Evolutionary conservation across 2,113 vertebrate species (phyloP).

Genomic region (Microcebus jonahi): DNA sequence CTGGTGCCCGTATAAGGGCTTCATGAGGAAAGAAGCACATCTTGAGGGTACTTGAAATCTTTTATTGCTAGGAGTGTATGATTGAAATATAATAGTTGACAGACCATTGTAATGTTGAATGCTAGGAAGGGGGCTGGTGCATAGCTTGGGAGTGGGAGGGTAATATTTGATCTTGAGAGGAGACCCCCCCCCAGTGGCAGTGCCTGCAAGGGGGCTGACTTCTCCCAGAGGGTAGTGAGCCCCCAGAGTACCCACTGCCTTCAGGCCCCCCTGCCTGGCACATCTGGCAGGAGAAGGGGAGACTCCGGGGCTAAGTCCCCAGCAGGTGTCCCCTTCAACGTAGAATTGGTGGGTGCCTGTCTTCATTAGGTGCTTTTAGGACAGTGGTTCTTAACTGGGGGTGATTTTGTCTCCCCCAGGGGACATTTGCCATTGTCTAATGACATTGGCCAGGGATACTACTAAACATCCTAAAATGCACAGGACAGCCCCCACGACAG

Average conservation of each 20-base stretch:
- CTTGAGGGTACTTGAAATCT: neutral
- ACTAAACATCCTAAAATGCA: neutral
- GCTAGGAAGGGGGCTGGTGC: neutral
- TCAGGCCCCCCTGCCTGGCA: too few species aligned
- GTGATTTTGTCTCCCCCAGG: neutral
- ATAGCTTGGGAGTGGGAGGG: neutral
- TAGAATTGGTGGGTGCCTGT: neutral
- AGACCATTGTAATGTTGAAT: neutral
- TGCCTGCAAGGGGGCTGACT: neutral
- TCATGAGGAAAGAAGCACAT: neutral
- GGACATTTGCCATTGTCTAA: neutral
- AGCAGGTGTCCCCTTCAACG: neutral
- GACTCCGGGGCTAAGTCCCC: neutral
- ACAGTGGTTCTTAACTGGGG: neutral
- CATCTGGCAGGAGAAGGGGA: neutral
- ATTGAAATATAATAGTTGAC: neutral
- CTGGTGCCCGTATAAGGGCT: neutral
- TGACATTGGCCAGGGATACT: neutral
- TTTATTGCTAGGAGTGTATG: neutral
- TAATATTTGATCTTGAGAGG: neutral
- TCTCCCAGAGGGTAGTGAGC: neutral
- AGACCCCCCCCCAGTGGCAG: neutral
- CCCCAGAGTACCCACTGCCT: too few species aligned
- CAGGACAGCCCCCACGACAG: neutral
- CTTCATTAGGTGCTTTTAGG: neutral